phyloP scores from a whole-genome alignment of 35 echinoderm and acorn worm genomes.

The Lytechinus pictus region DNA sequence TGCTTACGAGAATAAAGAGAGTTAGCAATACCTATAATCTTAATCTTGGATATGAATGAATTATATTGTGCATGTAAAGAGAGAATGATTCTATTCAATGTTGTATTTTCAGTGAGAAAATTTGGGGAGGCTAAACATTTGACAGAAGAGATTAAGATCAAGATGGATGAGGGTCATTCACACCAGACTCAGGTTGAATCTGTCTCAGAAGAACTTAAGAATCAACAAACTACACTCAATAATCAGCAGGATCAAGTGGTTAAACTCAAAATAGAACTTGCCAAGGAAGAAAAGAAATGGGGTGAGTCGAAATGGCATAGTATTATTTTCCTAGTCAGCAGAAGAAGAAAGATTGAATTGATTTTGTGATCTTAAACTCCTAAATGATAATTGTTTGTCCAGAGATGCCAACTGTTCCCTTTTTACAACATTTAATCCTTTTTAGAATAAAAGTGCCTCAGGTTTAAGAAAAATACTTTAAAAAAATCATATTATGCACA shows the following conservation, averaged over 20 bases:
- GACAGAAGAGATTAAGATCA: conserved; percentile 25
- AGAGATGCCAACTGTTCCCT: no score
- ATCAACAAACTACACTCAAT: not conserved
- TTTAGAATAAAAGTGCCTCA: no score
- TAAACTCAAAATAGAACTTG: not conserved
- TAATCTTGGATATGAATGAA: not conserved
- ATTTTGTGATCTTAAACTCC: no score
- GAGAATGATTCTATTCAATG: not conserved
- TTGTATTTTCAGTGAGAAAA: conserved; percentile 25
- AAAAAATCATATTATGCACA: no score
- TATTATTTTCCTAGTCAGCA: not conserved
- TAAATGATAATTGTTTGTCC: no score
- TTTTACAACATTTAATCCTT: no score
- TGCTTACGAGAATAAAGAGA: no score
- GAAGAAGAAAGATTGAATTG: no score
- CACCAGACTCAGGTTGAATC: conserved; percentile 34
- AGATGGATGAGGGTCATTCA: conserved; percentile 41
- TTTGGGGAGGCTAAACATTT: conserved; percentile 41
- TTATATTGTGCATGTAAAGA: not conserved
- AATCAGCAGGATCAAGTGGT: not conserved
- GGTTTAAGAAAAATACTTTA: no score
- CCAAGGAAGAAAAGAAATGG: conserved; percentile 22
- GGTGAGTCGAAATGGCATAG: not conserved
- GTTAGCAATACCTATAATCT: not conserved
- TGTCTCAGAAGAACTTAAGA: not conserved